Evolutionary conservation across 2,797 vertebrate genomes (phyloP).

Genomic region (Trematomus bernacchii): DNA sequence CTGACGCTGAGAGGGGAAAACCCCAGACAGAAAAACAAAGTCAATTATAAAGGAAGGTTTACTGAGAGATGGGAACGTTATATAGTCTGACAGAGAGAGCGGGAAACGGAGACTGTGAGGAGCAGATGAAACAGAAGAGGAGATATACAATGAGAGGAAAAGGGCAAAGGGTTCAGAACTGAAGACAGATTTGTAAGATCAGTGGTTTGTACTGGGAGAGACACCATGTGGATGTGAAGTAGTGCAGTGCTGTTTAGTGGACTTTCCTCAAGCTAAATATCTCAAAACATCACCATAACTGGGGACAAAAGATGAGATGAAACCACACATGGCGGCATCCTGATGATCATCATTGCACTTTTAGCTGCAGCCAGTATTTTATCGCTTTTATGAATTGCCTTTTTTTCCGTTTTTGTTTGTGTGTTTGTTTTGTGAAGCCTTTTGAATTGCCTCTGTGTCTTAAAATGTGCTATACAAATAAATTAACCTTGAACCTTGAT

Average conservation of each 20-base stretch:
- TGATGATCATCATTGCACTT: too few relatives aligned
- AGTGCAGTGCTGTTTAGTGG: not conserved
- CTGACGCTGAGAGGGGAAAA: slow-evolving; percentile 11
- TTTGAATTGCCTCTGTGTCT: too few relatives aligned
- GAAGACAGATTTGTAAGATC: not conserved
- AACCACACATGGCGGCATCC: too few relatives aligned
- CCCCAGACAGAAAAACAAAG: slow-evolving; percentile 54
- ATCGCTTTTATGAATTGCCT: too few relatives aligned
- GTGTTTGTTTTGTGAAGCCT: too few relatives aligned
- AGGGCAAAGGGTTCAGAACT: slow-evolving; percentile 5
- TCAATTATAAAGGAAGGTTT: slow-evolving; percentile 58
- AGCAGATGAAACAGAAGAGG: slow-evolving; percentile 7
- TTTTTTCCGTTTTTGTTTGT: too few relatives aligned
- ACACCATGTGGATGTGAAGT: slow-evolving; percentile 29
- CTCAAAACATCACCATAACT: too few relatives aligned
- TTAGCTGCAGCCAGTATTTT: too few relatives aligned
- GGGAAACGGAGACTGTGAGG: not conserved
- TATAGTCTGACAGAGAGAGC: slow-evolving; percentile 42
- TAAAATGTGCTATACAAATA: too few relatives aligned
- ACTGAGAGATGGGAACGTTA: slow-evolving; percentile 42
- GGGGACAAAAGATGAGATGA: too few relatives aligned
- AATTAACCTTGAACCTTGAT: too few relatives aligned
- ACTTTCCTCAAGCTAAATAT: too few relatives aligned
- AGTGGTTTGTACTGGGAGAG: slow-evolving; percentile 39
- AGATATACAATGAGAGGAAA: not conserved